phyloP scores from a whole-genome alignment of 2,888 invertebrate genomes.

The Phyllotreta cruciferae region DNA sequence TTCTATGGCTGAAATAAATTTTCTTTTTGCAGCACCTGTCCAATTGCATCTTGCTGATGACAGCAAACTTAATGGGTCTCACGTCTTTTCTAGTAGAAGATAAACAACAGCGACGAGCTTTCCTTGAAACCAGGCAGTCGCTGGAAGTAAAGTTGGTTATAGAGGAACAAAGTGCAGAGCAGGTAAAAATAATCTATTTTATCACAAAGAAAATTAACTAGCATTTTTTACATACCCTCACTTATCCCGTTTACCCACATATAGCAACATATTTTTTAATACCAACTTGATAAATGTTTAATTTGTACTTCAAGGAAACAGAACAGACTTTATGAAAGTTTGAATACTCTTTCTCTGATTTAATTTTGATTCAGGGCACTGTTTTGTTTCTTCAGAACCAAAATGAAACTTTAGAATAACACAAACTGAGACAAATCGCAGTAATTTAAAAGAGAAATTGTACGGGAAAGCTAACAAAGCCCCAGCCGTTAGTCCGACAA shows the following conservation, averaged over 20 bases:
- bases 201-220: background rate
- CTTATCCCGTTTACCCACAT: background rate
- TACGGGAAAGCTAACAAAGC: no score
- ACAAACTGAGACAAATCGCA: background rate
- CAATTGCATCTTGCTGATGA: constrained; percentile 73
- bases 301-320: no score
- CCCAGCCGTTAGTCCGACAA: no score
- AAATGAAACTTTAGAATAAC: constrained; percentile 1
- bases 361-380: background rate
- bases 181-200: constrained; percentile 64
- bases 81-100: constrained; percentile 79
- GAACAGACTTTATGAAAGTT: no score
- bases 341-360: no score
- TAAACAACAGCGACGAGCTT: constrained; percentile 86
- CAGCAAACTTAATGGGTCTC: constrained; percentile 78
- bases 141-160: constrained; percentile 90
- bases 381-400: background rate
- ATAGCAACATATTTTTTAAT: no score
- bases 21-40: constrained; percentile 69
- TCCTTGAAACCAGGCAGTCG: constrained; percentile 89
- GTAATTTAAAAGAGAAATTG: no score
- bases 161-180: constrained; percentile 92
- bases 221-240: background rate
- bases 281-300: no score
- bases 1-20: constrained; percentile 15